Evolutionary conservation across 2,888 invertebrate genomes (phyloP).

Genomic region (Papilio gigon): DNA sequence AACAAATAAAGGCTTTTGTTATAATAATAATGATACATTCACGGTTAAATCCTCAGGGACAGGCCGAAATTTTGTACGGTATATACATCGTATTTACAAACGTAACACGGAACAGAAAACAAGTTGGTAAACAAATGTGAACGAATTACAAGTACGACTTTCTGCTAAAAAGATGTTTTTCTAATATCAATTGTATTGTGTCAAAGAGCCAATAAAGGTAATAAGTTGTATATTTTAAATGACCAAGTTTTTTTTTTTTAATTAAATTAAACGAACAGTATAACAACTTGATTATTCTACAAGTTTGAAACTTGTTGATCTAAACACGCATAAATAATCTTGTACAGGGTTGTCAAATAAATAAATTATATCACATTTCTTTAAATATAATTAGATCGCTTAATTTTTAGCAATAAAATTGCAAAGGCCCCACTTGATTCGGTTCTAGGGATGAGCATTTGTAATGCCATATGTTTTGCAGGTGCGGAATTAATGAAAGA

Average conservation of each 20-base stretch:
- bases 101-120: constrained; percentile 3
- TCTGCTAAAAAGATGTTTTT: neutral
- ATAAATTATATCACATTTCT: neutral
- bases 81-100: constrained; percentile 16
- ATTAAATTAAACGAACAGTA: neutral
- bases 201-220: neutral
- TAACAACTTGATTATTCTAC: neutral
- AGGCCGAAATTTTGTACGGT: neutral
- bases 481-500: neutral
- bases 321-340: constrained; percentile 4
- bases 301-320: neutral
- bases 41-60: neutral
- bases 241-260: neutral
- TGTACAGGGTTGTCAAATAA: neutral
- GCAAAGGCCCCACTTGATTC: neutral
- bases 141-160: neutral
- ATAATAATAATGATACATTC: constrained; percentile 31
- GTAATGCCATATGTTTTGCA: neutral
- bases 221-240: neutral
- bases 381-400: neutral
- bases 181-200: neutral
- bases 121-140: neutral
- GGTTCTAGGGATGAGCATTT: neutral
- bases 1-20: constrained; percentile 32
- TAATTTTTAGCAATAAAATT: neutral